Conservation (phyloP, 64 coral and sea anemone genomes). For the Porites australiensis region DNA sequence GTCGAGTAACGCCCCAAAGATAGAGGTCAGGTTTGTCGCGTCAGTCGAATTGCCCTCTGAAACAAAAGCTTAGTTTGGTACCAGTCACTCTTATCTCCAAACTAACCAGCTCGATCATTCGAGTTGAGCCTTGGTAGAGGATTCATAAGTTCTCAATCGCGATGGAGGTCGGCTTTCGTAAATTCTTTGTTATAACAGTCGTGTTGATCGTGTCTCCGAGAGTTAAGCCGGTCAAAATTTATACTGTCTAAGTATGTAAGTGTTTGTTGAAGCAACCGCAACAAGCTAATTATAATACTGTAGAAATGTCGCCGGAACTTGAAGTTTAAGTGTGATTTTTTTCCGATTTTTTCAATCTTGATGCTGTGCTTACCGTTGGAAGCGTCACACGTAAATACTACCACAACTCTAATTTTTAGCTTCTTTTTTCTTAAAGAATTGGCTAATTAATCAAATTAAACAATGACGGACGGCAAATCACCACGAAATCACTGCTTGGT, state of each 20-base stretch:
- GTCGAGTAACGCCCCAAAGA: not conserved
- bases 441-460: too few species aligned
- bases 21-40: not conserved
- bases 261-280: not conserved
- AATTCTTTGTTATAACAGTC: not conserved
- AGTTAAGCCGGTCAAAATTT: too few species aligned
- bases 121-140: not conserved
- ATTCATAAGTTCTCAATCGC: not conserved
- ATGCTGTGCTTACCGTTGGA: not conserved
- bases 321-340: not conserved
- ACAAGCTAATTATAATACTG: not conserved
- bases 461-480: too few species aligned
- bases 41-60: not conserved
- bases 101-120: not conserved
- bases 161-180: not conserved
- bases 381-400: not conserved
- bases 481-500: too few species aligned
- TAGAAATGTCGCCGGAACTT: not conserved
- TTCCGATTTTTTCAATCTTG: not conserved
- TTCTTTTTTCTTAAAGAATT: not conserved
- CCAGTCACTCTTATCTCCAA: not conserved
- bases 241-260: not conserved
- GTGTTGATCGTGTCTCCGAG: not conserved
- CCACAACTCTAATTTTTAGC: not conserved
- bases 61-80: not conserved